Conservation (phyloP, 2,888 invertebrate genomes). For the Panzeria rudis region DNA sequence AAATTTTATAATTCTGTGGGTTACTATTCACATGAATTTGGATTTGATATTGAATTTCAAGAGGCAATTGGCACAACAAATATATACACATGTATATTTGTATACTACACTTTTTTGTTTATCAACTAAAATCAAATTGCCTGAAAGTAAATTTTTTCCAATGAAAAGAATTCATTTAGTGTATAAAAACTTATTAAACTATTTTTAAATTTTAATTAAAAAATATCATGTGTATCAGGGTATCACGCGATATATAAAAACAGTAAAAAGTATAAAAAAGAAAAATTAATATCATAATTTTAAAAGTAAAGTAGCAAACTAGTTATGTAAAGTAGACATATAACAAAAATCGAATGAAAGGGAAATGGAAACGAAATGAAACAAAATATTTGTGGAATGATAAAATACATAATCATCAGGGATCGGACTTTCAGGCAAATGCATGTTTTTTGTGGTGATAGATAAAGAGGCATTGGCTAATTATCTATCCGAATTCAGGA, state of each 20-base stretch:
- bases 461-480: too few relatives aligned
- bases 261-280: not conserved
- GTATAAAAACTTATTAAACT: not conserved
- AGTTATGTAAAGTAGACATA: slow-evolving; percentile 1
- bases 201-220: not conserved
- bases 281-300: not conserved
- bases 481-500: too few relatives aligned
- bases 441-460: too few relatives aligned
- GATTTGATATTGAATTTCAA: too few relatives aligned
- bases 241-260: slow-evolving; percentile 38
- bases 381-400: slow-evolving; percentile 18
- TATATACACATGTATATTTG: too few relatives aligned
- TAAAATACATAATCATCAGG: slow-evolving; percentile 38
- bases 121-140: too few relatives aligned
- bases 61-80: too few relatives aligned
- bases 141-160: not conserved
- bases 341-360: slow-evolving; percentile 43
- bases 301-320: not conserved
- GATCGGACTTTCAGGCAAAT: too few relatives aligned
- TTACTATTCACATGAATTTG: too few relatives aligned
- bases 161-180: too few relatives aligned
- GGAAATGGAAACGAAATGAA: slow-evolving; percentile 44
- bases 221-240: slow-evolving; percentile 4
- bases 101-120: too few relatives aligned
- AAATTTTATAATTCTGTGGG: not conserved